Conservation (phyloP, 1,140 invertebrate genomes). For the Cotesia chilonis region DNA sequence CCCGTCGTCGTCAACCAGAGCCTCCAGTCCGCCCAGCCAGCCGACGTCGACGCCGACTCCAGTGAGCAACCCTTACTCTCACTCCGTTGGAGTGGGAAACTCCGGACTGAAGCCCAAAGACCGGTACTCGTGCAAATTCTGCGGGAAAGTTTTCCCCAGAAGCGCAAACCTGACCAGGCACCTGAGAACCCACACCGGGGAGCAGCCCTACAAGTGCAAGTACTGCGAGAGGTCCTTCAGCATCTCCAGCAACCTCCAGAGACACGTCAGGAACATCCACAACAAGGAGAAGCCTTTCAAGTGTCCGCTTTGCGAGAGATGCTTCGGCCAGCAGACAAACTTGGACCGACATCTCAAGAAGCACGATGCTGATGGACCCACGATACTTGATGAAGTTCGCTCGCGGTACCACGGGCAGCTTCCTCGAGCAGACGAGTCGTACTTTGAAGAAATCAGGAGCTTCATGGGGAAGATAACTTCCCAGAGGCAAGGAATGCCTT, state of each 20-base stretch:
- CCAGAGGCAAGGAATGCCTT: slow-evolving; percentile 58
- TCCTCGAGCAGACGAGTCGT: slow-evolving; percentile 76
- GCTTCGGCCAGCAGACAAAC: slow-evolving; percentile 99
- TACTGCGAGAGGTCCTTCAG: slow-evolving; percentile 99
- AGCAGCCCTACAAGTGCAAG: slow-evolving; percentile 97
- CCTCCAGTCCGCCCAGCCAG: slow-evolving; percentile 32
- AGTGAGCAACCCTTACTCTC: slow-evolving; percentile 63
- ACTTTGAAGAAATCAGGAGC: slow-evolving; percentile 92
- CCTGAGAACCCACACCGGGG: slow-evolving; percentile 96
- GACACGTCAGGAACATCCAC: slow-evolving; percentile 99
- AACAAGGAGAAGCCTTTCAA: slow-evolving; percentile 95
- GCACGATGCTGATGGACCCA: slow-evolving; percentile 90
- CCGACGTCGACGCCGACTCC: slow-evolving; percentile 37
- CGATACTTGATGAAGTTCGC: slow-evolving; percentile 73
- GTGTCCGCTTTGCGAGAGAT: slow-evolving; percentile 85
- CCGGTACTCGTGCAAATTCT: slow-evolving; percentile 97
- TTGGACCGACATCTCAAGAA: slow-evolving; percentile 97
- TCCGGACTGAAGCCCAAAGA: slow-evolving; percentile 78
- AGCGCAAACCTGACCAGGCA: slow-evolving; percentile 97
- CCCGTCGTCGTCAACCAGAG: slow-evolving; percentile 46
- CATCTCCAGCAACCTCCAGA: slow-evolving; percentile 97
- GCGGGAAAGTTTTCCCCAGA: slow-evolving; percentile 97
- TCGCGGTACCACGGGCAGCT: slow-evolving; percentile 60
- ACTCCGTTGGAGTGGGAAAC: slow-evolving; percentile 53
- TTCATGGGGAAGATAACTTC: slow-evolving; percentile 92